These are phyloP conservation scores for Poeciliopsis retropinna DNA, from an alignment of 2,113 vertebrate species.

Conservation along the genomic window DNA sequence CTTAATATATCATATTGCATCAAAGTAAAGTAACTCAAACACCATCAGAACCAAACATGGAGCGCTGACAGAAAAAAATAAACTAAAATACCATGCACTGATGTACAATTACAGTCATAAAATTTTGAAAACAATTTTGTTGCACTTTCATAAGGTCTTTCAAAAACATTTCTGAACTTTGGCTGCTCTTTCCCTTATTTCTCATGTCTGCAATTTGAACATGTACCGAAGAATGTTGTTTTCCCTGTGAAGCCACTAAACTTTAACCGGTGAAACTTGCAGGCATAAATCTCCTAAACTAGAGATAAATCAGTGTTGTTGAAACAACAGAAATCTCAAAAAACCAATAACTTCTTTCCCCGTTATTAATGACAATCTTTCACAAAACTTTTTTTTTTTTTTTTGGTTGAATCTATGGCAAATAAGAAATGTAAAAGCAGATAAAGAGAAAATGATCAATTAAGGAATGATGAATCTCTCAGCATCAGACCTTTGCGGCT, in stretches of 20 bases:
- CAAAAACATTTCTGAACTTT: not conserved
- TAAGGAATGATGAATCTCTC: too few relatives aligned
- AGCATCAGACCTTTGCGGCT: not conserved
- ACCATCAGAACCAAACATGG: too few relatives aligned
- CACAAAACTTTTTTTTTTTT: not conserved
- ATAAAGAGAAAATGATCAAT: not conserved
- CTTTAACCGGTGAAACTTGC: not conserved
- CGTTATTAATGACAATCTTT: not conserved
- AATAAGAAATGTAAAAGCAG: not conserved
- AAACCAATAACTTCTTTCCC: too few relatives aligned
- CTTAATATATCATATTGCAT: not conserved
- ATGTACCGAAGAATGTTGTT: not conserved
- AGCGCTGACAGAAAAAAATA: too few relatives aligned
- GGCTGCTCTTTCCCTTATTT: not conserved
- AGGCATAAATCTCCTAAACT: not conserved
- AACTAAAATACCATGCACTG: too few relatives aligned
- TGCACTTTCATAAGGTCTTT: not conserved
- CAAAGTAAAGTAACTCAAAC: too few relatives aligned
- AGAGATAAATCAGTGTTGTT: not conserved
- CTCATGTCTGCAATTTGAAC: not conserved
- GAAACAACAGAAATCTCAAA: not conserved
- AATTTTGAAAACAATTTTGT: not conserved
- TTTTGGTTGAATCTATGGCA: not conserved
- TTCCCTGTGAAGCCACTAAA: not conserved
- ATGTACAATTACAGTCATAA: too few relatives aligned